A percentile compares a stretch with the other conserved stretches of the same genome.
Conservation (phyloP, 1,140 invertebrate species). For the Epicauta chinensis region DNA sequence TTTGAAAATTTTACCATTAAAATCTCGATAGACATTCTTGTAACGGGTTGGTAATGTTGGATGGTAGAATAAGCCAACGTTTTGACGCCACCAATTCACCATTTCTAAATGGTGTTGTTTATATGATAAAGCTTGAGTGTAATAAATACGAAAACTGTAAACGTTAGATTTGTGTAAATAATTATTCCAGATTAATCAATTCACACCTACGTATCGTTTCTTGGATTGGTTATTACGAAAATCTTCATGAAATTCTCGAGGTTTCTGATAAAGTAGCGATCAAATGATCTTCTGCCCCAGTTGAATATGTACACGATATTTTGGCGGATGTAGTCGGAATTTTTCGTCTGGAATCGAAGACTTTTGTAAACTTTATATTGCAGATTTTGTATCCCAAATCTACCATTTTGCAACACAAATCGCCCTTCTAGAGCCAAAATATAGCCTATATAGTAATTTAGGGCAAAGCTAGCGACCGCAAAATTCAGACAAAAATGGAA, state of each 20-base stretch:
- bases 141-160: slow-evolving; percentile 54
- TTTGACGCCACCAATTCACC: slow-evolving; percentile 62
- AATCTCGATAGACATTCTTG: slow-evolving; percentile 54
- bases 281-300: slow-evolving; percentile 29
- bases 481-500: too few relatives aligned
- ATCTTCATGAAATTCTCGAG: slow-evolving; percentile 36
- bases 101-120: slow-evolving; percentile 48
- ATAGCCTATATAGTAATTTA: too few relatives aligned
- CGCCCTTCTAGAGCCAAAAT: too few relatives aligned
- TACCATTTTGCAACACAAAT: not conserved
- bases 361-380: slow-evolving; percentile 1
- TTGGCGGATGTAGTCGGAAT: slow-evolving; percentile 32
- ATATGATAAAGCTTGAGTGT: slow-evolving; percentile 56
- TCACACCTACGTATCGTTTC: slow-evolving; percentile 46
- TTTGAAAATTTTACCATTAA: slow-evolving; percentile 53
- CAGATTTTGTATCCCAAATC: not conserved
- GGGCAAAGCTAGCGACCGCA: too few relatives aligned
- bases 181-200: slow-evolving; percentile 12
- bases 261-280: slow-evolving; percentile 31
- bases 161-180: not conserved
- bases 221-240: slow-evolving; percentile 50
- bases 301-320: slow-evolving; percentile 38
- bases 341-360: slow-evolving; percentile 34
- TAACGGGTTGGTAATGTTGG: slow-evolving; percentile 52
- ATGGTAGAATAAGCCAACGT: slow-evolving; percentile 50